Evolutionary conservation across 2,797 vertebrate genomes (phyloP).

Genomic region (Hippoglossus hippoglossus): DNA sequence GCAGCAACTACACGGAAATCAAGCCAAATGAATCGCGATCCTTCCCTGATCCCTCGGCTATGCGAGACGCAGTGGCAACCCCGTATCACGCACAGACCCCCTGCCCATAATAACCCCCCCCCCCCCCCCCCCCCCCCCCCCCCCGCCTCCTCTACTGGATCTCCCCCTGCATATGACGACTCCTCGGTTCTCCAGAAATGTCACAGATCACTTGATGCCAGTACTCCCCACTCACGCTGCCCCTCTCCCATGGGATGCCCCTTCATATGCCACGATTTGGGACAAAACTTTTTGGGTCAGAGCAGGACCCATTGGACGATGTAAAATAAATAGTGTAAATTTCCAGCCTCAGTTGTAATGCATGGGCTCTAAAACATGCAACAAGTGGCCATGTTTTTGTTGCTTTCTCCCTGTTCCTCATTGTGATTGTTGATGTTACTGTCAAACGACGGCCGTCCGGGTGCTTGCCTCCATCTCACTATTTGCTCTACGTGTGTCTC

Average conservation of each 20-base stretch:
- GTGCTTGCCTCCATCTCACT: slow-evolving; percentile 24
- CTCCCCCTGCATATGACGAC: slow-evolving; percentile 46
- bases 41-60: slow-evolving; percentile 86
- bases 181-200: slow-evolving; percentile 50
- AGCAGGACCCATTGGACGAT: slow-evolving; percentile 64
- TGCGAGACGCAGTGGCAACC: slow-evolving; percentile 80
- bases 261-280: slow-evolving; percentile 39
- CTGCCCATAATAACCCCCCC: slow-evolving; percentile 40
- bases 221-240: slow-evolving; percentile 25
- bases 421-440: slow-evolving; percentile 26
- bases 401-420: slow-evolving; percentile 44
- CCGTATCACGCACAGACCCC: slow-evolving; percentile 35
- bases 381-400: slow-evolving; percentile 34
- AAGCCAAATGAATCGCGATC: slow-evolving; percentile 88
- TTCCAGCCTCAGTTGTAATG: slow-evolving; percentile 40
- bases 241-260: slow-evolving; percentile 43
- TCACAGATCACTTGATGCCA: slow-evolving; percentile 37
- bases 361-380: slow-evolving; percentile 40
- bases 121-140: not conserved
- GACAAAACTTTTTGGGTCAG: slow-evolving; percentile 55
- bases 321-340: slow-evolving; percentile 40
- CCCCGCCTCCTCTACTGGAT: slow-evolving; percentile 42
- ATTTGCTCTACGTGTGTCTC: slow-evolving; percentile 33
- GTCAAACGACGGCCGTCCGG: slow-evolving; percentile 15
- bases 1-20: slow-evolving; percentile 86